A percentile compares a stretch with the other conserved stretches of the same genome.
Conservation (phyloP, 1,140 invertebrate species). For the Brachionus rotundiformis region DNA sequence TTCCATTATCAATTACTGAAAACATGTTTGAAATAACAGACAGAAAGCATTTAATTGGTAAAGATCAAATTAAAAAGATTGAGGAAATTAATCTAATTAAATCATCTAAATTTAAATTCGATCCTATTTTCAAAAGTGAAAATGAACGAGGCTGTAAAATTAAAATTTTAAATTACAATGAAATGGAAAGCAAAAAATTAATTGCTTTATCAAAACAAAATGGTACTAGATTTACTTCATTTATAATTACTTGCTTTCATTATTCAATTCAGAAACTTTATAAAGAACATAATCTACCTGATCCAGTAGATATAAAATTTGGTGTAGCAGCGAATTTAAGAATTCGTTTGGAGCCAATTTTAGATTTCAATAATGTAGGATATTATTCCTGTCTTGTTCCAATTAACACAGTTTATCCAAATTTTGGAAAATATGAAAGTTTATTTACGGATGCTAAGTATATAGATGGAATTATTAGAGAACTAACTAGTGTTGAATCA, state of each 20-base stretch:
- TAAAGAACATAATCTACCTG: constrained; percentile 28
- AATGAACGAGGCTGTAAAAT: constrained; percentile 27
- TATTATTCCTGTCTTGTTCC: constrained; percentile 24
- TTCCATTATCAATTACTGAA: not conserved
- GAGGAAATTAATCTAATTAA: constrained; percentile 7
- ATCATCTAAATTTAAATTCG: constrained; percentile 20
- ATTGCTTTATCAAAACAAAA: constrained; percentile 1
- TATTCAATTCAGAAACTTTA: constrained; percentile 28
- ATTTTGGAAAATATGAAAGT: constrained; percentile 43
- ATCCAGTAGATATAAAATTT: constrained; percentile 38
- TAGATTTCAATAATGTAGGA: constrained; percentile 38
- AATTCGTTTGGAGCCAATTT: constrained; percentile 12
- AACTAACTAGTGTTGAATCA: not conserved
- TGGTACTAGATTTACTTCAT: constrained; percentile 3
- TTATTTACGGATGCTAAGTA: constrained; percentile 12
- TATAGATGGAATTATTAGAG: constrained; percentile 4
- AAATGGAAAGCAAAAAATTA: not conserved
- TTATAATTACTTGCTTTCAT: constrained; percentile 34
- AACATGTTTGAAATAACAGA: constrained; percentile 17
- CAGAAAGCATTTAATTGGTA: not conserved
- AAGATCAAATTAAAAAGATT: constrained; percentile 29
- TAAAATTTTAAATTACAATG: not conserved
- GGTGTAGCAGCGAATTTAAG: constrained; percentile 30
- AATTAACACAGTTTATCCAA: constrained; percentile 30
- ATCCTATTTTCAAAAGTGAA: not conserved